phyloP scores from a whole-genome alignment of 2,797 vertebrate species.

The Epinephelus coioides region DNA sequence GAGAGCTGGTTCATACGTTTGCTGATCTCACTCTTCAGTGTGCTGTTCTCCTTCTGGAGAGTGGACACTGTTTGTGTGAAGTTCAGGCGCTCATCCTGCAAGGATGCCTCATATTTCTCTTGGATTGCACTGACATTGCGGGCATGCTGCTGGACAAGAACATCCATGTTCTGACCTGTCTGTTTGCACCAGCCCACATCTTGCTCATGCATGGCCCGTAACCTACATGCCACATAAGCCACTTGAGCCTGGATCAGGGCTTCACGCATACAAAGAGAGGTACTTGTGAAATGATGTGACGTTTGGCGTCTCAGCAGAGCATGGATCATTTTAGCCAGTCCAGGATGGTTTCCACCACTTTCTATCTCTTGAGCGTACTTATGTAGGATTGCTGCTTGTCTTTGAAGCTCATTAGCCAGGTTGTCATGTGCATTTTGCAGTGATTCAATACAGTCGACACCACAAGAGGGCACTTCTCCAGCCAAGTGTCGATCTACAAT shows the following conservation, averaged over 20 bases:
- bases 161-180: slow-evolving; percentile 85
- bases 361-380: slow-evolving; percentile 89
- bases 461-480: slow-evolving; percentile 54
- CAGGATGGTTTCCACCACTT: slow-evolving; percentile 79
- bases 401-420: slow-evolving; percentile 90
- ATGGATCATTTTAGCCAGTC: slow-evolving; percentile 86
- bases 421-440: slow-evolving; percentile 85
- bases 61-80: slow-evolving; percentile 85
- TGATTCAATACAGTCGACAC: slow-evolving; percentile 82
- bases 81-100: slow-evolving; percentile 88
- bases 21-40: slow-evolving; percentile 87
- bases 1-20: slow-evolving; percentile 85
- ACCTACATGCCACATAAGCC: slow-evolving; percentile 91
- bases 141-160: slow-evolving; percentile 88
- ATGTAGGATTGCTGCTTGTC: slow-evolving; percentile 89
- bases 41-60: slow-evolving; percentile 89
- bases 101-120: slow-evolving; percentile 88
- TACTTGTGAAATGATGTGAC: slow-evolving; percentile 80
- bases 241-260: slow-evolving; percentile 94
- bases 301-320: slow-evolving; percentile 81
- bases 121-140: slow-evolving; percentile 85
- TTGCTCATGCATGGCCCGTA: slow-evolving; percentile 88
- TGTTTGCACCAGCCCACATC: slow-evolving; percentile 88
- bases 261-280: slow-evolving; percentile 90
- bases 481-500: slow-evolving; percentile 82